Base-by-base conservation (phyloP, 2,797 vertebrate species). In the Nothura maculosa region DNA sequence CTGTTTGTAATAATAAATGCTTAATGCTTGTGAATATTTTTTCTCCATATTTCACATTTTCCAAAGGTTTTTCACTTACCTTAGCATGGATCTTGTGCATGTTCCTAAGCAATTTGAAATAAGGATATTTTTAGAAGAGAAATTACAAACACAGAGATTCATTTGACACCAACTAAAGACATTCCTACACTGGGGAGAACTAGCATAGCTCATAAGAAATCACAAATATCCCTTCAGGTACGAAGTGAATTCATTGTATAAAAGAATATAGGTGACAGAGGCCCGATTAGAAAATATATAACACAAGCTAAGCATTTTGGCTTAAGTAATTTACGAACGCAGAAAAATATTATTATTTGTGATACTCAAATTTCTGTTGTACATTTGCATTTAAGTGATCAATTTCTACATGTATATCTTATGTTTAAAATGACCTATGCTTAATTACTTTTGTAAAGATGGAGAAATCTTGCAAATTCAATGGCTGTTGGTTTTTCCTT, bases 351-450 rank as follows among this genome's bases (percentile, higher is more conserved):
- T 82, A 90, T 79, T 0, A 67, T 88, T 79, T 85, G 79, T 78
- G 55, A 89, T 91, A 89, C 7, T 20, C 64, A 90, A 64, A 89
- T 92, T 93, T 90, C 62, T 94, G 80, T 69, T 93, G 63, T 43
- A 89, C 60, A 62, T 94, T 68, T 83, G 36, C 68, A 62, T 25
- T 94, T 30, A 61, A 63, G 79, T 63, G 85, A 95, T 73, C 80
- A 70, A 76, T 54, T 78, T 93, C 94, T 94, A 96, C 79, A 94
- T 94, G 89, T 91, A 48, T 66, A 20, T 74, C 78, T 73, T 92
- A 85, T 95, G 82, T 93, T 96, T 96, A 85, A 93, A 90, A 87
- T 67, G 69, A 52, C 78, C 94, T 93, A 92, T 94, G 42, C 32
- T 8, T 95, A 89, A 93, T 75, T 81, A 81, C 70, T 96, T 94